These are phyloP conservation scores for Poecilia latipinna DNA, from an alignment of 2,113 vertebrate genomes.

Conservation along the genomic window DNA sequence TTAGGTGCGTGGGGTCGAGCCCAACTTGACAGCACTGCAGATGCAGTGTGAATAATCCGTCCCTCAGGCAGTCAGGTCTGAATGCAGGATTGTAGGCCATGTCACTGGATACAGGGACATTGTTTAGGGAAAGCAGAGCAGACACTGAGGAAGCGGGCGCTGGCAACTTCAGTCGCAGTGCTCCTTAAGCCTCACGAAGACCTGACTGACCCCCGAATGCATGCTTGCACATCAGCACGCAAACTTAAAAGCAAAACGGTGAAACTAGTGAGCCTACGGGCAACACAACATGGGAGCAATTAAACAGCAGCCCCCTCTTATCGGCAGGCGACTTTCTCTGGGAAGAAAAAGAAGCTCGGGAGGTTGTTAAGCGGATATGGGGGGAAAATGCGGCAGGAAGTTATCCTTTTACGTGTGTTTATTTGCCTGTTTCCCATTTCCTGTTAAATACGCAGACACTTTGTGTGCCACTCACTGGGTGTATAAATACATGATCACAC, in stretches of 20 bases:
- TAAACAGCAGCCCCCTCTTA: constrained; percentile 59
- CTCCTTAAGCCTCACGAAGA: constrained; percentile 17
- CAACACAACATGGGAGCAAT: constrained; percentile 63
- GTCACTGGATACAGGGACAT: constrained; percentile 30
- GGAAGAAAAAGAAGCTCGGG: constrained; percentile 8
- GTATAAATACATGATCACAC: constrained; percentile 25
- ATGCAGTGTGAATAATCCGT: constrained; percentile 7
- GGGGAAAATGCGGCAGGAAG: constrained; percentile 53
- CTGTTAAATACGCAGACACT: constrained; percentile 45
- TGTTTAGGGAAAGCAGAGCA: constrained; percentile 53
- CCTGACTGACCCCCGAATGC: constrained; percentile 33
- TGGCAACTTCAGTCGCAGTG: constrained; percentile 21
- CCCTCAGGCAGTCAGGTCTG: constrained; percentile 27
- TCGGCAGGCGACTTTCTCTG: constrained; percentile 53
- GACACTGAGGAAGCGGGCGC: constrained; percentile 61
- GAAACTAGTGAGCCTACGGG: constrained; percentile 29
- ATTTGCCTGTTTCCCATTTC: constrained; percentile 69
- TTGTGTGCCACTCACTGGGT: constrained; percentile 28
- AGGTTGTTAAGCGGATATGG: constrained; percentile 17
- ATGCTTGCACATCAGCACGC: constrained; percentile 25
- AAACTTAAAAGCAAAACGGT: constrained; percentile 7
- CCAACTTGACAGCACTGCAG: constrained; percentile 33
- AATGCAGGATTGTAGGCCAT: constrained; percentile 56
- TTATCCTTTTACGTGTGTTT: constrained; percentile 56
- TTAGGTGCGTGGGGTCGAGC: constrained; percentile 22